phyloP scores from a whole-genome alignment of 2,797 vertebrate genomes.

The Loriculus beryllinus region DNA sequence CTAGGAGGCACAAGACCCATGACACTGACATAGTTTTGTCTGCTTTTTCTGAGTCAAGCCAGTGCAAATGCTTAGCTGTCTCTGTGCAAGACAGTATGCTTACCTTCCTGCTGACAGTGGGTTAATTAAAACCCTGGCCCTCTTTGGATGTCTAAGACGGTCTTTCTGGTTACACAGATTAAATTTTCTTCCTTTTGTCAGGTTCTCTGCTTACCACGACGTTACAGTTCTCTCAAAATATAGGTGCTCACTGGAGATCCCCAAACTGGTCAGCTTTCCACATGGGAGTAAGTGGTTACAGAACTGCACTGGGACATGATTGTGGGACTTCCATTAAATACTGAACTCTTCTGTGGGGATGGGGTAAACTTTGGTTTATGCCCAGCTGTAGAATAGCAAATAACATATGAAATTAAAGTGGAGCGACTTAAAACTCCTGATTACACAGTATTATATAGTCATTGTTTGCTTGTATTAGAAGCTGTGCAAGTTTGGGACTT shows the following conservation, averaged over 20 bases:
- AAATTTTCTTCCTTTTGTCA: neutral
- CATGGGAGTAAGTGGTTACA: accelerated
- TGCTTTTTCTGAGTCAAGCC: neutral
- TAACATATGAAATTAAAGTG: neutral
- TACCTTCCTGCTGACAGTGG: neutral
- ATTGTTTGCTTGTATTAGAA: neutral
- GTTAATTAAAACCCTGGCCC: neutral
- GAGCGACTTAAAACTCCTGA: neutral
- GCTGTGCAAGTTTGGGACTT: neutral
- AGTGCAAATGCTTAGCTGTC: neutral
- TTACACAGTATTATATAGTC: neutral
- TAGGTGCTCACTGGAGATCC: neutral
- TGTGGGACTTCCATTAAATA: neutral
- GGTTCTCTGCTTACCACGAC: neutral
- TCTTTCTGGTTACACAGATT: neutral
- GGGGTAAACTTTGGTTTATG: neutral
- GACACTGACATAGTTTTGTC: neutral
- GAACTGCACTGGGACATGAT: neutral
- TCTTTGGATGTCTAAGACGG: neutral
- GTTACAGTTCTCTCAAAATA: neutral
- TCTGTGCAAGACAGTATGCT: neutral
- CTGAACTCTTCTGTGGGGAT: neutral
- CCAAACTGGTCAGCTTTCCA: neutral
- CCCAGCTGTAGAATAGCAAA: neutral
- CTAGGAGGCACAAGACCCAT: neutral